Evolutionary conservation across 2,113 vertebrate genomes (phyloP), one percentile per base, ranked within the genome.

Genomic region (Labeo catla): DNA sequence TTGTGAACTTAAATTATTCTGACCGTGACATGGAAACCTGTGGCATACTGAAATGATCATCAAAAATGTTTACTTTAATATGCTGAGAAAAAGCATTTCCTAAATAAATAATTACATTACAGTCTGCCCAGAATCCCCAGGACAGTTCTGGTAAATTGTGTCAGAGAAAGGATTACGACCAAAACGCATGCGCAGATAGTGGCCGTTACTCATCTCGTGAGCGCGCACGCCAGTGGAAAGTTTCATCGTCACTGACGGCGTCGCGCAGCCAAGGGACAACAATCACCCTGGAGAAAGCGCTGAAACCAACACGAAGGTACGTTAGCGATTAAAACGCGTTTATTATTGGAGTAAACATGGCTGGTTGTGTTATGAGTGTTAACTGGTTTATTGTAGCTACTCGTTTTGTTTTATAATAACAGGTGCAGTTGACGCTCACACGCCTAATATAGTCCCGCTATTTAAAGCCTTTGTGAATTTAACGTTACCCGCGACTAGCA

Each of bases 211-310:
- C n/a, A 9, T 36, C n/a, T 81, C 63, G 81, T 6, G 81, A 43
- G 19, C 81, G 66, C 49, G 49, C 49, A 72, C 28, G 34, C 28
- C 45, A 36, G 45, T 16, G 81, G 81, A 83, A 83, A 83, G 8
- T 72, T 83, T 68, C 65, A 15, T 70, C 81, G 66, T 73, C 66
- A 83, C 66, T 23, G 23, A 72, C 66, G 34, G 11, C 28, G 4
- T n/a, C 66, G 66, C 49, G 49, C 81, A 16, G 36, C 50, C 5
- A 39, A 54, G 50, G 47, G 49, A 43, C 49, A 57, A 43, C 66
- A 72, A 6, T 72, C 19, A 4, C 49, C 47, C 16, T 10, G 28
- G 81, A 83, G 34, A 36, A 9, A 66, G 47, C 6, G 21, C 34
- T 23, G 47, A 72, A 72, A 72, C 4, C 81, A 52, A 68, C 65